Evolutionary conservation across 2,888 invertebrate genomes (phyloP), one percentile per base, ranked within the genome.

Genomic region (Athetis lepigone): DNA sequence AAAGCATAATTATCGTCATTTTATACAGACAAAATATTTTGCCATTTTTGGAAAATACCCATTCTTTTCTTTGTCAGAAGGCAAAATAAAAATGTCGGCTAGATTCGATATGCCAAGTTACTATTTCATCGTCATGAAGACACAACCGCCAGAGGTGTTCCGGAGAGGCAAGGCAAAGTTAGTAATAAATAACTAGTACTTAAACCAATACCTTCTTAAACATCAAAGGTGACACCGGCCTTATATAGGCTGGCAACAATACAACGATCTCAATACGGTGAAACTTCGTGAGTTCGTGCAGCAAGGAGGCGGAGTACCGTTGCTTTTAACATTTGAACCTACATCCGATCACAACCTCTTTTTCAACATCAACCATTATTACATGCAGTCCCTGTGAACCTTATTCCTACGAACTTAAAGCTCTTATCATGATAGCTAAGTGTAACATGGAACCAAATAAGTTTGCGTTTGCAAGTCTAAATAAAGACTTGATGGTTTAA

Each of bases 261-360:
- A 66, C 71, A 72, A 63, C 64, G 49, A 52, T 64, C 67, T 70
- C 50, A 52, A 68, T 69, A 67, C 65, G 67, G 77, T 73, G 68
- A 72, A 74, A 78, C 70, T 67, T 77, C 73, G 70, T 77, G 79
- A 81, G 77, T 63, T 77, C 73, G 73, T 67, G 72, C 58, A 58
- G 59, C 68, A 79, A 80, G 79, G 62, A 82, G 85, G 85, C 83
- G 82, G 70, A 59, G 64, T 83, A 85, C 85, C 83, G 86, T 86
- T 85, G 69, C 60, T 68, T 66, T 57, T 70, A 78, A 75, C 75
- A 77, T 75, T 79, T 79, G 75, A 80, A 77, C 79, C 80, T 71
- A 78, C 81, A 78, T 77, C 73, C 67, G 70, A 73, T 70, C 67
- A 76, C 70, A 77, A 76, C 75, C 77, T 75, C 73, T 77, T 80